Conservation (phyloP, 2,113 vertebrate genomes). For the Passer montanus region DNA sequence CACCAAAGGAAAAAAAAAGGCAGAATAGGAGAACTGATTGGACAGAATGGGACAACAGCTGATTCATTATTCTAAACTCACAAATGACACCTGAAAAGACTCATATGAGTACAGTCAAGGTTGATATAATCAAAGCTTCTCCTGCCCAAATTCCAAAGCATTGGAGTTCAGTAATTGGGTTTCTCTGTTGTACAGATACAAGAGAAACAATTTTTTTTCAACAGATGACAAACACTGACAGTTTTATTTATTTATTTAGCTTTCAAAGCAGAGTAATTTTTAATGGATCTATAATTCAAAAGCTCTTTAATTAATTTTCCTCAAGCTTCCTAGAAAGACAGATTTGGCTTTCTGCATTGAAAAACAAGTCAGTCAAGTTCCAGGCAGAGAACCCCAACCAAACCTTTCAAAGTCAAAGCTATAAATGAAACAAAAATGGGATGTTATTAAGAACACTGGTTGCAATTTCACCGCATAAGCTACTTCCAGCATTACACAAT, state of each 20-base stretch:
- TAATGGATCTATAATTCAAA: constrained; percentile 50
- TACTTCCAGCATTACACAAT: background rate
- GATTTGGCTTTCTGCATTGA: background rate
- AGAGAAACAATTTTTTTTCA: background rate
- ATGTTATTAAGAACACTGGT: background rate
- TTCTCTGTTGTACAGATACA: background rate
- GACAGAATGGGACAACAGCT: background rate
- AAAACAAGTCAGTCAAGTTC: constrained; percentile 22
- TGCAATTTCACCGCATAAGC: background rate
- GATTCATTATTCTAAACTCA: background rate
- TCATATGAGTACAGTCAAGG: background rate
- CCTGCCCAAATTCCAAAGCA: background rate
- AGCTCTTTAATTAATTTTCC: constrained; percentile 40
- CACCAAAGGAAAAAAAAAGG: background rate
- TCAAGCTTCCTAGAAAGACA: constrained; percentile 35
- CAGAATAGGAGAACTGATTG: background rate
- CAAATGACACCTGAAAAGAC: background rate
- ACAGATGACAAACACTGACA: constrained; percentile 5
- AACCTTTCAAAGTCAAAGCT: constrained; percentile 4
- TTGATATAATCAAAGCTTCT: background rate
- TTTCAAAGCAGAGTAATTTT: constrained; percentile 47
- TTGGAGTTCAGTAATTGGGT: background rate
- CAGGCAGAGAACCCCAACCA: background rate
- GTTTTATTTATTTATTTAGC: constrained; percentile 32
- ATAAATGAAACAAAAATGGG: background rate